Conservation (phyloP, 2,888 invertebrate species). For the Tanypteryx hageni region DNA sequence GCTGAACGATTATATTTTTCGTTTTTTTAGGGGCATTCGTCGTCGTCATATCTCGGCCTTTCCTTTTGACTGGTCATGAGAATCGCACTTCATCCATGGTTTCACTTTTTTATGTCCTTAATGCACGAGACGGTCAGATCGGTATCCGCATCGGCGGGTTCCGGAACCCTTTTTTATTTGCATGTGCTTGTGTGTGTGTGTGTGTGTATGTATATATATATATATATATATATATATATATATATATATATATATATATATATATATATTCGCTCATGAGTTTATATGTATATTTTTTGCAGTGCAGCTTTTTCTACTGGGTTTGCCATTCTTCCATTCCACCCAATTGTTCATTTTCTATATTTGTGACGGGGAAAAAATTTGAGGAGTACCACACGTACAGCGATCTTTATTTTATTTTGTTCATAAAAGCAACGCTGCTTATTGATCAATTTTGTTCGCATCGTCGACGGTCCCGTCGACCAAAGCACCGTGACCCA, state of each 20-base stretch:
- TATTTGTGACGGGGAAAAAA: background rate
- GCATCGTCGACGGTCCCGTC: background rate
- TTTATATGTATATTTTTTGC: too few species aligned
- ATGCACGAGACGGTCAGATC: background rate
- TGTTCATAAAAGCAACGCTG: background rate
- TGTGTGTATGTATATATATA: too few species aligned
- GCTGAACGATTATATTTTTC: background rate
- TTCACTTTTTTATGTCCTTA: background rate
- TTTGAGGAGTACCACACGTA: background rate
- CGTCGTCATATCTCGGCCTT: conserved; percentile 8
- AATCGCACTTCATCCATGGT: conserved; percentile 1
- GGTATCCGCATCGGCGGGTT: background rate
- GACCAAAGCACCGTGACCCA: background rate
- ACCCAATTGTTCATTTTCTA: background rate
- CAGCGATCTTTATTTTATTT: background rate
- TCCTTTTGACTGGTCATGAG: conserved; percentile 9
- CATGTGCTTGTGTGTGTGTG: too few species aligned
- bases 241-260: too few species aligned
- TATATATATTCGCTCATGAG: too few species aligned
- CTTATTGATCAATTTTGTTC: background rate
- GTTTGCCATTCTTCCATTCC: background rate
- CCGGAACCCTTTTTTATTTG: too few species aligned
- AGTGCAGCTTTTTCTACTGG: too few species aligned
- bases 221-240: too few species aligned
- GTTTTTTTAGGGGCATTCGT: background rate